These are phyloP conservation scores for Leptoteleia sp. DNA, from an alignment of 1,140 invertebrate genomes.

Conservation along the genomic window DNA sequence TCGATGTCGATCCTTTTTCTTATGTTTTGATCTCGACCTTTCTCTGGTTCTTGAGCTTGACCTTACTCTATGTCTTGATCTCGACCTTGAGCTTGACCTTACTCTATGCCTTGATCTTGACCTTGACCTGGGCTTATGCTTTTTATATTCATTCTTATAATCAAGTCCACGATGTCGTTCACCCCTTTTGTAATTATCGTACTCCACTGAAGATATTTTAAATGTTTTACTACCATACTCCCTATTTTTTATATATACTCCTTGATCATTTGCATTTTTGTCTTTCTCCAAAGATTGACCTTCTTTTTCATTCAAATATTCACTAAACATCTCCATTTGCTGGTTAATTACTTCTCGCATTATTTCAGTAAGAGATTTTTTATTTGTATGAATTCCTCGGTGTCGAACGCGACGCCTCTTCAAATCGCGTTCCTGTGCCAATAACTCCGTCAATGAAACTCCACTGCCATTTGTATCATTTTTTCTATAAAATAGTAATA, in stretches of 20 bases:
- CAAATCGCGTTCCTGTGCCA: slow-evolving; percentile 84
- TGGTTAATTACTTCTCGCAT: slow-evolving; percentile 84
- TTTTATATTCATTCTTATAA: slow-evolving; percentile 10
- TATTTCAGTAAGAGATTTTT: slow-evolving; percentile 84
- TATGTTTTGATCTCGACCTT: slow-evolving; percentile 34
- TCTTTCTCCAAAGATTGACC: not conserved
- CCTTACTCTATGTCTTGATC: slow-evolving; percentile 9
- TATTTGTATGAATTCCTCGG: slow-evolving; percentile 84
- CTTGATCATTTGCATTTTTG: not conserved
- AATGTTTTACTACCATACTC: not conserved
- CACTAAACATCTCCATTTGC: slow-evolving; percentile 81
- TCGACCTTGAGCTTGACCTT: slow-evolving; percentile 18
- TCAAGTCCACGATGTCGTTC: too few relatives aligned
- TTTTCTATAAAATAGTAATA: slow-evolving; percentile 15
- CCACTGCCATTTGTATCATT: slow-evolving; percentile 8
- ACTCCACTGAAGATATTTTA: not conserved
- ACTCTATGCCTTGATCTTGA: slow-evolving; percentile 3
- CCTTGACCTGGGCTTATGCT: slow-evolving; percentile 7
- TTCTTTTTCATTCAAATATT: slow-evolving; percentile 69
- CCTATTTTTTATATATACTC: not conserved
- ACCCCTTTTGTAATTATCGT: too few relatives aligned
- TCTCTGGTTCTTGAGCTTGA: slow-evolving; percentile 7
- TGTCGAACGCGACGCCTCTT: slow-evolving; percentile 84
- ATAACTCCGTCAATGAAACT: slow-evolving; percentile 79
- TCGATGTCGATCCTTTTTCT: slow-evolving; percentile 25